These are phyloP conservation scores for Lepisosteus oculatus DNA, from an alignment of 2,113 vertebrate species.

Conservation along the genomic window DNA sequence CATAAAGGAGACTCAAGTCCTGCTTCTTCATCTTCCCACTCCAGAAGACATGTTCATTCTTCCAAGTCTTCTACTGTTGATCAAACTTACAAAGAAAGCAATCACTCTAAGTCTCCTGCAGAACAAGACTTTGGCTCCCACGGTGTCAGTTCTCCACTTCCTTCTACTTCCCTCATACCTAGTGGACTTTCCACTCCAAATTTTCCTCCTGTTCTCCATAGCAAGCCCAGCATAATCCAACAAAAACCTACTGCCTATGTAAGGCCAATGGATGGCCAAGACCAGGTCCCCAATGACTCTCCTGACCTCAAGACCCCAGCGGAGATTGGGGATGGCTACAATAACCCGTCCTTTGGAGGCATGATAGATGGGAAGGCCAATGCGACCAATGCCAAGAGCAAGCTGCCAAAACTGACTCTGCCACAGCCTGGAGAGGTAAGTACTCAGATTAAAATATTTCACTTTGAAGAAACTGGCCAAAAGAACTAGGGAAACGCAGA, in stretches of 20 bases:
- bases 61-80: conserved; percentile 64
- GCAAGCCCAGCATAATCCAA: conserved; percentile 79
- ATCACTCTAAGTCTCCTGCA: conserved; percentile 70
- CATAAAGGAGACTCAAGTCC: conserved; percentile 80
- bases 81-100: conserved; percentile 71
- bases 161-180: conserved; percentile 84
- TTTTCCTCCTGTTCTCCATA: conserved; percentile 81
- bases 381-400: conserved; percentile 76
- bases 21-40: conserved; percentile 63
- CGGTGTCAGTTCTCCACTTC: conserved; percentile 74
- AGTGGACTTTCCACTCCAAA: conserved; percentile 76
- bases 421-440: conserved; percentile 87
- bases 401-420: conserved; percentile 90
- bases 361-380: conserved; percentile 77
- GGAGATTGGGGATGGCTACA: conserved; percentile 80
- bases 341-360: conserved; percentile 70
- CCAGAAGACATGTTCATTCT: conserved; percentile 65
- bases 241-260: conserved; percentile 92
- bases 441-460: conserved; percentile 13
- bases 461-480: too few relatives aligned
- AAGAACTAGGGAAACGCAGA: neutral
- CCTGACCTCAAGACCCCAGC: conserved; percentile 82
- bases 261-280: conserved; percentile 91
- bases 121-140: conserved; percentile 74
- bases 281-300: conserved; percentile 83